phyloP scores from a whole-genome alignment of 2,113 vertebrate species.

The Tenrec ecaudatus region DNA sequence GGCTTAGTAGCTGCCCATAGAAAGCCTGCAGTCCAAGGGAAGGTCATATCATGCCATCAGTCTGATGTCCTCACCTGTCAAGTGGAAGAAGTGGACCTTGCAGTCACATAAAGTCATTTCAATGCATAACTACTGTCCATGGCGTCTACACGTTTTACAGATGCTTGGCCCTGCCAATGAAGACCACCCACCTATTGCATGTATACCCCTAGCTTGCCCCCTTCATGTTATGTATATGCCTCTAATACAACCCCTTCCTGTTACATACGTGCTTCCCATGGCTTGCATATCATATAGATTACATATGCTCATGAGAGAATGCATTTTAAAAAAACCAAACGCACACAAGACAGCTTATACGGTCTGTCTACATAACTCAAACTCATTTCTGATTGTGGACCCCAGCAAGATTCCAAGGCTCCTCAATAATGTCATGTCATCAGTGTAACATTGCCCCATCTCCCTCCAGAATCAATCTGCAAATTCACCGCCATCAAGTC shows the following conservation, averaged over 20 bases:
- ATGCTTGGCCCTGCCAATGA: neutral
- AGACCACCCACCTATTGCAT: no score
- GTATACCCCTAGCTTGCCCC: no score
- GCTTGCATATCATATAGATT: no score
- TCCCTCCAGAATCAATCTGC: neutral
- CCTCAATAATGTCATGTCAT: neutral
- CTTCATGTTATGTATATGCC: no score
- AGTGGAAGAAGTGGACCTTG: neutral
- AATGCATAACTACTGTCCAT: neutral
- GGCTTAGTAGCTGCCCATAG: neutral
- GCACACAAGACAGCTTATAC: neutral
- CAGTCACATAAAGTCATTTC: neutral
- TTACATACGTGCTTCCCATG: no score
- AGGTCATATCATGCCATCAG: neutral
- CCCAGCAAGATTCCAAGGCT: neutral
- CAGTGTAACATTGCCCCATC: neutral
- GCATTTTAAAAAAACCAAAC: no score
- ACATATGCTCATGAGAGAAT: no score
- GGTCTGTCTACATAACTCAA: neutral
- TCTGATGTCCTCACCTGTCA: conserved; percentile 1
- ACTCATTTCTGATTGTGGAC: conserved; percentile 32
- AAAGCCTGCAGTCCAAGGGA: no score
- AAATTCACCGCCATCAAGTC: no score
- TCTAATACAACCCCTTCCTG: no score
- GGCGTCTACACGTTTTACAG: neutral